These are phyloP conservation scores for Charanyca ferruginea DNA, from an alignment of 2,888 invertebrate species.

Conservation along the genomic window DNA sequence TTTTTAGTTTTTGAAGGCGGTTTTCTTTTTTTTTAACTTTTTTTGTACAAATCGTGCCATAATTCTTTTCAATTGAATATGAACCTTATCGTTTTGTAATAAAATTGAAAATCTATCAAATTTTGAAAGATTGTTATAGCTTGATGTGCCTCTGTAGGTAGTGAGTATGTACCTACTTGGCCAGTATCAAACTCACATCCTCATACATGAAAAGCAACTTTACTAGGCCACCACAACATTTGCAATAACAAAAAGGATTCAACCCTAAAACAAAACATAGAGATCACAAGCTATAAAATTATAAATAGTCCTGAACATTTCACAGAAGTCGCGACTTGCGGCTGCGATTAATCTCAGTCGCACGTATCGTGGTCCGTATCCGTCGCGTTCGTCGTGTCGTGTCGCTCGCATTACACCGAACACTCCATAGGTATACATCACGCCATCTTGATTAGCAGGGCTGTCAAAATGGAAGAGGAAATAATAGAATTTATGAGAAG, in stretches of 20 bases:
- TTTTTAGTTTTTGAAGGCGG: too few species aligned
- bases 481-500: neutral
- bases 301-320: conserved; percentile 51
- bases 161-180: too few species aligned
- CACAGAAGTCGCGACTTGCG: conserved; percentile 36
- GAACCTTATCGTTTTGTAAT: too few species aligned
- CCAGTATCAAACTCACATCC: too few species aligned
- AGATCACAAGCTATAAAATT: conserved; percentile 15
- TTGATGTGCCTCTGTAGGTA: too few species aligned
- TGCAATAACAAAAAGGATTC: neutral
- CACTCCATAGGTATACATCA: conserved; percentile 61
- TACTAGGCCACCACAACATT: too few species aligned
- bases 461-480: conserved; percentile 1
- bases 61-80: too few species aligned
- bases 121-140: too few species aligned
- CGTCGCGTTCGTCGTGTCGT: conserved; percentile 56
- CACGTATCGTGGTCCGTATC: conserved; percentile 56
- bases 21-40: too few species aligned
- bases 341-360: conserved; percentile 55
- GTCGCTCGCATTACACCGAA: conserved; percentile 58
- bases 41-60: too few species aligned
- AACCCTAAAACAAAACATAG: conserved; percentile 10
- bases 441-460: conserved; percentile 54
- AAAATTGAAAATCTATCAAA: too few species aligned
- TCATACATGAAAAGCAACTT: too few species aligned